Percentiles rank a stretch among this genome's conserved stretches.
Conservation (phyloP, 2,797 vertebrate species). For the Synanceia verrucosa region DNA sequence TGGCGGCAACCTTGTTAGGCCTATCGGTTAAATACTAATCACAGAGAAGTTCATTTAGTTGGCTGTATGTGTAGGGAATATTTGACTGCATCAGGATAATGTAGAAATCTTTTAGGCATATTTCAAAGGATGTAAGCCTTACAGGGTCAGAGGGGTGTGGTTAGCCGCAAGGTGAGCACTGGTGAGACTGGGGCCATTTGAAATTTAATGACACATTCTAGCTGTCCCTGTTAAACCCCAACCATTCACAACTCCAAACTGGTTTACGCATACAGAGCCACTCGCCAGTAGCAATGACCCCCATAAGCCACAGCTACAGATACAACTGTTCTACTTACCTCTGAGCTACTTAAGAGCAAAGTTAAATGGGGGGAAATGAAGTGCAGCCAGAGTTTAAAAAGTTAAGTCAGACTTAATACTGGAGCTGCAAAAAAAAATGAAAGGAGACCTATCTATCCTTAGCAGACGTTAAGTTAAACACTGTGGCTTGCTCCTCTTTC, state of each 20-base stretch:
- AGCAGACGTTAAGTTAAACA: slow-evolving; percentile 60
- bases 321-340: slow-evolving; percentile 43
- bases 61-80: not conserved
- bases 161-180: not conserved
- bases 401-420: slow-evolving; percentile 64
- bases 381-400: slow-evolving; percentile 65
- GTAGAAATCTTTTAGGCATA: not conserved
- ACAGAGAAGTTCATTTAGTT: slow-evolving; percentile 21
- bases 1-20: not conserved
- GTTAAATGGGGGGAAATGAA: slow-evolving; percentile 48
- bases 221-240: too few species aligned
- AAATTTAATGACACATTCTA: not conserved
- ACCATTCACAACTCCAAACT: not conserved
- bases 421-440: slow-evolving; percentile 39
- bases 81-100: slow-evolving; percentile 3
- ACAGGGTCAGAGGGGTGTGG: slow-evolving; percentile 1
- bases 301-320: slow-evolving; percentile 38
- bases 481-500: slow-evolving; percentile 45
- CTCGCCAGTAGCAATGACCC: slow-evolving; percentile 3
- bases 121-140: slow-evolving; percentile 2
- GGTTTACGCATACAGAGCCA: slow-evolving; percentile 17
- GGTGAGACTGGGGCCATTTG: not conserved
- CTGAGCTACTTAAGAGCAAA: slow-evolving; percentile 48
- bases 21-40: slow-evolving; percentile 9
- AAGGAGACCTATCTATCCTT: slow-evolving; percentile 64